phyloP scores from a whole-genome alignment of 2,888 invertebrate species.

The Unio pictorum region DNA sequence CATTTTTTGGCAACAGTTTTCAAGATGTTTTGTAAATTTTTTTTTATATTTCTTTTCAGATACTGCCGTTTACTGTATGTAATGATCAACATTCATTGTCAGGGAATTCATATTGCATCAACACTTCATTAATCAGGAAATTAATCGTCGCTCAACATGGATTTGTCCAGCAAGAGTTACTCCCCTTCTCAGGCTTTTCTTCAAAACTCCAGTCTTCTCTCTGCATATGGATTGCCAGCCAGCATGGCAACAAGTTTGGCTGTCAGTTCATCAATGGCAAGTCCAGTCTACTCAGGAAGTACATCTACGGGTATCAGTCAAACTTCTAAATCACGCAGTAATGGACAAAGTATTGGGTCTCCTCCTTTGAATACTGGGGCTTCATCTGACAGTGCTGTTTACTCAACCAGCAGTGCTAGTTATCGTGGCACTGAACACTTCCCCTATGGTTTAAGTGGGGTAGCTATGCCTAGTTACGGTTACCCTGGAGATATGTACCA shows the following conservation, averaged over 20 bases:
- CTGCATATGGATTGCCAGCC: slow-evolving; percentile 31
- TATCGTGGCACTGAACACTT: slow-evolving; percentile 47
- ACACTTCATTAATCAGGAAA: slow-evolving; percentile 10
- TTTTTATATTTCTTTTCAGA: slow-evolving; percentile 31
- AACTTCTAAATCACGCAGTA: slow-evolving; percentile 31
- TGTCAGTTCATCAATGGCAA: slow-evolving; percentile 23
- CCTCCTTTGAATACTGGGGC: slow-evolving; percentile 16
- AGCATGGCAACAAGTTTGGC: slow-evolving; percentile 21
- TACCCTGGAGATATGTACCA: slow-evolving; percentile 61
- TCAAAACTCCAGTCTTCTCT: slow-evolving; percentile 30
- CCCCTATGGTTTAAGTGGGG: slow-evolving; percentile 63
- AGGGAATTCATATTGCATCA: slow-evolving; percentile 9
- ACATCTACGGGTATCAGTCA: slow-evolving; percentile 27
- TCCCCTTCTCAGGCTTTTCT: slow-evolving; percentile 30
- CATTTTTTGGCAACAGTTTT: too few species aligned
- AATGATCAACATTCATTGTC: slow-evolving; percentile 3
- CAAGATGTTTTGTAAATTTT: background rate
- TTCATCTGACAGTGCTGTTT: slow-evolving; percentile 16
- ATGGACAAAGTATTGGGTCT: slow-evolving; percentile 29
- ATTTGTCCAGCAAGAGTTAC: slow-evolving; percentile 28
- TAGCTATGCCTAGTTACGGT: slow-evolving; percentile 60
- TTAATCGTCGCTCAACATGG: slow-evolving; percentile 16
- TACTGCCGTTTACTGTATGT: slow-evolving; percentile 9
- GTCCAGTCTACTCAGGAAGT: slow-evolving; percentile 37
- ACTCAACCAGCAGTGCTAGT: slow-evolving; percentile 33